phyloP scores from a whole-genome alignment of 2,797 vertebrate genomes.

The Cossypha niveicapilla region DNA sequence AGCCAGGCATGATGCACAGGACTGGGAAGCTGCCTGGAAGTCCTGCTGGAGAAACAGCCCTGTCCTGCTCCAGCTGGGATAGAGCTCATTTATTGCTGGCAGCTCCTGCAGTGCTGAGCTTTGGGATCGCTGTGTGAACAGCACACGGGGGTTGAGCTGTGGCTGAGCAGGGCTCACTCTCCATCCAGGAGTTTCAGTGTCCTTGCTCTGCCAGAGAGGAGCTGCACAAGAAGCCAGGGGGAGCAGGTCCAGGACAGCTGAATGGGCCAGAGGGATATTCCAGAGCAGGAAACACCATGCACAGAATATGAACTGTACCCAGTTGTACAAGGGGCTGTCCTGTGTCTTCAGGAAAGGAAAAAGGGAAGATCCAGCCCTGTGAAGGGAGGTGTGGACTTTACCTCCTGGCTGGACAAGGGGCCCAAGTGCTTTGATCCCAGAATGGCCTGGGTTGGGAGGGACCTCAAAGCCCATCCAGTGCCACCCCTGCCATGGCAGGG shows the following conservation, averaged over 20 bases:
- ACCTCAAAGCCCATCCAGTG: neutral
- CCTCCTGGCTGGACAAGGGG: neutral
- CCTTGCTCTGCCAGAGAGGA: neutral
- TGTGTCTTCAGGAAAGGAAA: neutral
- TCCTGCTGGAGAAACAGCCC: neutral
- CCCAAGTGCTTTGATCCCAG: neutral
- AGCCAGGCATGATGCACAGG: neutral
- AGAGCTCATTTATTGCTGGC: neutral
- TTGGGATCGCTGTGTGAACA: neutral
- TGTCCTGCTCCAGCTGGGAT: neutral
- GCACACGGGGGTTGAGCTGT: rapidly evolving
- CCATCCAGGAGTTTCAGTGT: neutral
- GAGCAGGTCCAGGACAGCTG: neutral
- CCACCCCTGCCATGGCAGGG: neutral
- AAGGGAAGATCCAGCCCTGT: neutral
- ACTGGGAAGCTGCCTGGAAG: neutral
- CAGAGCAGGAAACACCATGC: neutral
- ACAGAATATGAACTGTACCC: neutral
- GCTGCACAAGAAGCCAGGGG: neutral
- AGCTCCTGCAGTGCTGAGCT: neutral
- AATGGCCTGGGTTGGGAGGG: neutral
- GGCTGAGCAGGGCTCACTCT: neutral
- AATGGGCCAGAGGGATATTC: neutral
- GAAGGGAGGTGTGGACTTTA: neutral
- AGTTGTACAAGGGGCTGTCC: neutral